phyloP scores from a whole-genome alignment of 2,113 vertebrate species.

The Peucedramus taeniatus region DNA sequence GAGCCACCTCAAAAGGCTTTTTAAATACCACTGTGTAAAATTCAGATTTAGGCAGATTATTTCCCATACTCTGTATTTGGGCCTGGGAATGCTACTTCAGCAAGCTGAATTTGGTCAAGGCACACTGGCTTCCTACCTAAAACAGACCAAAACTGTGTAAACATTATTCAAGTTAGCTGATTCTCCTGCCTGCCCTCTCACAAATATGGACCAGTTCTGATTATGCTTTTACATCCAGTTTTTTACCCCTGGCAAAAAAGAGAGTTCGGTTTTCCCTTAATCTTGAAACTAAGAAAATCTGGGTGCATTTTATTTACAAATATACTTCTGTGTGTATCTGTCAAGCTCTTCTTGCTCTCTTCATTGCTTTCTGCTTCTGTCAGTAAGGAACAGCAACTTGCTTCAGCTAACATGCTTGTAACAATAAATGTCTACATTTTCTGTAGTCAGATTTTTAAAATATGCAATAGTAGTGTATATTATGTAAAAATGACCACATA shows the following conservation, averaged over 20 bases:
- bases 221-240: conserved; percentile 1
- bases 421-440: neutral
- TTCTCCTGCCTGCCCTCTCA: neutral
- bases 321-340: neutral
- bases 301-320: neutral
- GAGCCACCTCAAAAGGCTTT: neutral
- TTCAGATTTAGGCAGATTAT: neutral
- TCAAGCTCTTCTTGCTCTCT: neutral
- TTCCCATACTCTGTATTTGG: neutral
- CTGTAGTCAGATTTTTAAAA: neutral
- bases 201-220: neutral
- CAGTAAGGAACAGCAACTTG: neutral
- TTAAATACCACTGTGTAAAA: neutral
- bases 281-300: neutral
- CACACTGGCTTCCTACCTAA: neutral
- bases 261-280: neutral
- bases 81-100: neutral
- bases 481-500: neutral
- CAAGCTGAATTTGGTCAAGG: neutral
- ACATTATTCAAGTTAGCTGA: neutral
- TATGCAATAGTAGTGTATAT: neutral
- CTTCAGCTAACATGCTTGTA: neutral
- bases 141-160: neutral
- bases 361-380: neutral
- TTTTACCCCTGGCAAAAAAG: neutral